Base-by-base conservation (phyloP, 2,113 vertebrate species). In the Sylvietta virens region DNA sequence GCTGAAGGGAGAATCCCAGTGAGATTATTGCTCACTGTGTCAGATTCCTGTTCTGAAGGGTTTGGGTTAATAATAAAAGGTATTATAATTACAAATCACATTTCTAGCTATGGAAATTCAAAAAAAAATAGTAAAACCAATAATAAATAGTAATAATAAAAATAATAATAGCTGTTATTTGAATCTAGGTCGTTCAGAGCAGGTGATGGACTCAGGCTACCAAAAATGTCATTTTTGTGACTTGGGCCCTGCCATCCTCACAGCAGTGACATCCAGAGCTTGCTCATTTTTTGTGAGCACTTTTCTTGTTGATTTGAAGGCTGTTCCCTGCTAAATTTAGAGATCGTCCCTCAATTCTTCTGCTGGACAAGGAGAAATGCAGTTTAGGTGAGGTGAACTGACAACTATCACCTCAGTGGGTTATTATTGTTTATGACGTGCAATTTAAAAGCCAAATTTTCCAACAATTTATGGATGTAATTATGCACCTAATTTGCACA, bases 371-470 rank as follows among this genome's bases (percentile, higher is more conserved):
- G 77, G 54, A 70, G 31, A 80, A 95, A 71, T 1, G 3, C 53
- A 90, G 21, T 92, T 86, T 57, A 71, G 51, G 35, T 76, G 84
- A 90, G 65, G 82, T 77, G 80, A 97, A 57, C 87, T 94, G 77
- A 66, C 79, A 90, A 24, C 53, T 86, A 42, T 86, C 78, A 77
- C 93, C 71, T 90, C 64, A 61, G 39, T 40, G 62, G 21, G n/a
- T 94, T 88, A 84, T 95, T 96, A 77, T 82, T 92, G 72, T 96
- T 94, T 94, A 90, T 96, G 81, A 92, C 8, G 33, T 39, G 57
- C 70, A 93, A 90, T 93, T 95, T 96, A 93, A 93, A 91, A 97
- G 85, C 64, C 92, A 96, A 89, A 92, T 90, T 97, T 96, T 94
- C 87, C 66, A 92, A 78, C 77, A 64, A 84, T 88, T 90, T 90